These are phyloP conservation scores for Apamea epomidion DNA, from an alignment of 2,888 invertebrate species.

Conservation along the genomic window DNA sequence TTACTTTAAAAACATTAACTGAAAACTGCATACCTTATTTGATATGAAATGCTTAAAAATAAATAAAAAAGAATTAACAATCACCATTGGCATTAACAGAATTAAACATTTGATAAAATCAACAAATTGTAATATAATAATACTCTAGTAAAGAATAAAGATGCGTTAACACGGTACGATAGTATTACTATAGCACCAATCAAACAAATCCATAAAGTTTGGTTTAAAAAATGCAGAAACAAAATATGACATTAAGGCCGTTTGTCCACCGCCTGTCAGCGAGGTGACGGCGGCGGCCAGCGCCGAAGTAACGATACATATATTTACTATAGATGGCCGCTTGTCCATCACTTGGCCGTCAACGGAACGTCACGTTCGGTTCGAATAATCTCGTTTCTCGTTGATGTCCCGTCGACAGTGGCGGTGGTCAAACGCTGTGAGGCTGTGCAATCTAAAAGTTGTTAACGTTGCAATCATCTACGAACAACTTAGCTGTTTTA, in stretches of 20 bases:
- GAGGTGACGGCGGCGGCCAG: not conserved
- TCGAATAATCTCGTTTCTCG: not conserved
- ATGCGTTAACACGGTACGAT: not conserved
- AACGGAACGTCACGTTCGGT: not conserved
- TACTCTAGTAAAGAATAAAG: not conserved
- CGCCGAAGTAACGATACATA: not conserved
- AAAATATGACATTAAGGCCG: not conserved
- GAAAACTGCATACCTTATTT: conserved; percentile 63
- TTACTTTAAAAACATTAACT: conserved; percentile 54
- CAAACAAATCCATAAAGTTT: not conserved
- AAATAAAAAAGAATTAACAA: conserved; percentile 56
- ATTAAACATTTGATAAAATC: conserved; percentile 55
- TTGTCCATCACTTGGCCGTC: not conserved
- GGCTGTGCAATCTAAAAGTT: not conserved
- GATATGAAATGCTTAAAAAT: conserved; percentile 61
- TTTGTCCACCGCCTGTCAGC: not conserved
- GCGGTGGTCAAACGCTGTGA: not conserved
- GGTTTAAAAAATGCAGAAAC: not conserved
- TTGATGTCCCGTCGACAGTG: not conserved
- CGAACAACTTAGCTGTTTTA: not conserved
- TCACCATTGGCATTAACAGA: conserved; percentile 44
- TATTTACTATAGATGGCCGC: not conserved
- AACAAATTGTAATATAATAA: conserved; percentile 28
- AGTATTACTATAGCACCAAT: too few relatives aligned
- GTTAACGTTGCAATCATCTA: not conserved